These are phyloP conservation scores for Percina caprodes DNA, from an alignment of 2,113 vertebrate genomes.

Conservation along the genomic window DNA sequence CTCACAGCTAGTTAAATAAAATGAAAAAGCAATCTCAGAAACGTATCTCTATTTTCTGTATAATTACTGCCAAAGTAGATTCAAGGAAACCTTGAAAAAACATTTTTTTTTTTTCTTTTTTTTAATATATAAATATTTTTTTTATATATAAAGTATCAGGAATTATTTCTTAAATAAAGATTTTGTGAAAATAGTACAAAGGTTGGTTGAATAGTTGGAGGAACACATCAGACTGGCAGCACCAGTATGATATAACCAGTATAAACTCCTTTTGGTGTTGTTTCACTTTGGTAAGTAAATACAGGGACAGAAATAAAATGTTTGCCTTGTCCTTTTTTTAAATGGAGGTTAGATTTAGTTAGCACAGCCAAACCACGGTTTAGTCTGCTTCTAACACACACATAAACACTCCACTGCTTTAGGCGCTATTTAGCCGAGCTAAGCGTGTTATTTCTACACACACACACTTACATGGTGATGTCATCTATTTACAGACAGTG, in stretches of 20 bases:
- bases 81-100: not conserved
- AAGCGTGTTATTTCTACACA: conserved; percentile 38
- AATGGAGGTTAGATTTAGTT: conserved; percentile 25
- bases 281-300: not conserved
- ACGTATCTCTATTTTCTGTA: not conserved
- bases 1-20: not conserved
- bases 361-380: conserved; percentile 38
- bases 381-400: conserved; percentile 48
- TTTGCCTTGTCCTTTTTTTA: conserved; percentile 6
- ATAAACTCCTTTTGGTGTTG: not conserved
- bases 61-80: not conserved
- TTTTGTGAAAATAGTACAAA: not conserved
- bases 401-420: conserved; percentile 1
- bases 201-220: not conserved
- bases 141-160: not conserved
- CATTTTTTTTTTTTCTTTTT: too few species aligned
- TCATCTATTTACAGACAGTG: conserved; percentile 58
- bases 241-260: not conserved
- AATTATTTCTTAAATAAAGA: not conserved
- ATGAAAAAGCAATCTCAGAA: not conserved
- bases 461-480: conserved; percentile 35
- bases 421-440: conserved; percentile 8
- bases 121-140: too few species aligned
- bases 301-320: not conserved
- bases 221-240: not conserved